Evolutionary conservation across 2,888 invertebrate species (phyloP), one percentile per base, ranked within the genome.

Genomic region (Aquatica leii): DNA sequence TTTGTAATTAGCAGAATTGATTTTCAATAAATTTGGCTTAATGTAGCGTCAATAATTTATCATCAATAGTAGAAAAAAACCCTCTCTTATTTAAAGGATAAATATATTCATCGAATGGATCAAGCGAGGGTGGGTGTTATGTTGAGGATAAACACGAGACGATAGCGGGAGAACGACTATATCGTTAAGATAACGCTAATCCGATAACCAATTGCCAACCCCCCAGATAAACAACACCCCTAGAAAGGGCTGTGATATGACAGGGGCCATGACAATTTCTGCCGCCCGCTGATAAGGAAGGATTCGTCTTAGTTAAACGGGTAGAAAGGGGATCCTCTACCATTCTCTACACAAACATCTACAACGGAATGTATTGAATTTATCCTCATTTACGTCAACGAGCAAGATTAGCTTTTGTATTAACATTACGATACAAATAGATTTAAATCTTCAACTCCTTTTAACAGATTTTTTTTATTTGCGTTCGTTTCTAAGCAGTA

Each of bases 151-250:
- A 74, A 74, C 73, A 77, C 76, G 78, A 75, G 73, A 73, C 76
- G 74, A 73, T 75, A 75, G 72, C 74, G n/a, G 73, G 74, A 73
- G 75, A 76, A 73, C 76, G 76, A 77, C 79, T 80, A 80, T 80
- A 81, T 81, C 81, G 80, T 81, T 80, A 78, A 81, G 82, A 82
- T 82, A 82, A 82, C 77, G 78, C 75, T 81, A 82, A 82, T 82
- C 82, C 82, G 82, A 81, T 82, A 81, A 81, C 79, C 81, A 81
- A 81, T 82, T 81, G 80, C 81, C 77, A 75, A 73, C 71, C 76
- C n/a, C 76, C 74, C 74, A 77, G 78, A 80, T 80, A 81, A 80
- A 81, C 80, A 79, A 77, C 76, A 76, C 76, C 74, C 74, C 74
- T 74, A 71, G 59, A 50, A 63, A 68, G 72, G 70, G 67, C 55